phyloP scores from a whole-genome alignment of 2,797 vertebrate genomes.

The Hoplostethus mediterraneus region DNA sequence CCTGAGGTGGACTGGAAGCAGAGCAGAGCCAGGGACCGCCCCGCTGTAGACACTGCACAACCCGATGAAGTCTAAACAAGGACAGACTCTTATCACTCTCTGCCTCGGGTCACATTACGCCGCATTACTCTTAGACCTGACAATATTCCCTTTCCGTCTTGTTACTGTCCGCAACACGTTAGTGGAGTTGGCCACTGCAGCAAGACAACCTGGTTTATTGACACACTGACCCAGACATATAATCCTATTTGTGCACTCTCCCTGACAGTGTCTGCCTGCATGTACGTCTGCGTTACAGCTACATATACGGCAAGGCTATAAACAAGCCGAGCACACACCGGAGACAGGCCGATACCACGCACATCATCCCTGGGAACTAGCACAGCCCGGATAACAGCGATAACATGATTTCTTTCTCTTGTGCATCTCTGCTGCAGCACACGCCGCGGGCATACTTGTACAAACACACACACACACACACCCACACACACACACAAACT shows the following conservation, averaged over 20 bases:
- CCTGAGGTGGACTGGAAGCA: slow-evolving; percentile 54
- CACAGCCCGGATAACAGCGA: slow-evolving; percentile 62
- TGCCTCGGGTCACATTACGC: not conserved
- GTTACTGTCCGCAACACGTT: slow-evolving; percentile 1
- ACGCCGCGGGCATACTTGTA: slow-evolving; percentile 43
- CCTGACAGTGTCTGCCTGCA: slow-evolving; percentile 24
- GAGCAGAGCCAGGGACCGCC: slow-evolving; percentile 18
- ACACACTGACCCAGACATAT: slow-evolving; percentile 52
- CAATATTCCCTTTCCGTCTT: not conserved
- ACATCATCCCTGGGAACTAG: slow-evolving; percentile 66
- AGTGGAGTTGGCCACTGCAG: slow-evolving; percentile 6
- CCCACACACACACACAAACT: slow-evolving; percentile 33
- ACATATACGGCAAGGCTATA: slow-evolving; percentile 54
- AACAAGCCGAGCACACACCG: slow-evolving; percentile 62
- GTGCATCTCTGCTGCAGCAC: slow-evolving; percentile 46
- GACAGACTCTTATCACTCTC: slow-evolving; percentile 21
- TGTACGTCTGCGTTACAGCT: slow-evolving; percentile 12
- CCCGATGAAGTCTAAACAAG: slow-evolving; percentile 16
- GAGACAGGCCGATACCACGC: slow-evolving; percentile 65
- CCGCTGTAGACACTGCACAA: slow-evolving; percentile 15
- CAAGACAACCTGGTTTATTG: slow-evolving; percentile 46
- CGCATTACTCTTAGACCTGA: not conserved
- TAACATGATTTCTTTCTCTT: slow-evolving; percentile 61
- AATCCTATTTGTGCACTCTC: slow-evolving; percentile 32
- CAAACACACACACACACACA: slow-evolving; percentile 34